These are phyloP conservation scores for Euleptes europaea DNA, from an alignment of 2,113 vertebrate species.

Conservation along the genomic window DNA sequence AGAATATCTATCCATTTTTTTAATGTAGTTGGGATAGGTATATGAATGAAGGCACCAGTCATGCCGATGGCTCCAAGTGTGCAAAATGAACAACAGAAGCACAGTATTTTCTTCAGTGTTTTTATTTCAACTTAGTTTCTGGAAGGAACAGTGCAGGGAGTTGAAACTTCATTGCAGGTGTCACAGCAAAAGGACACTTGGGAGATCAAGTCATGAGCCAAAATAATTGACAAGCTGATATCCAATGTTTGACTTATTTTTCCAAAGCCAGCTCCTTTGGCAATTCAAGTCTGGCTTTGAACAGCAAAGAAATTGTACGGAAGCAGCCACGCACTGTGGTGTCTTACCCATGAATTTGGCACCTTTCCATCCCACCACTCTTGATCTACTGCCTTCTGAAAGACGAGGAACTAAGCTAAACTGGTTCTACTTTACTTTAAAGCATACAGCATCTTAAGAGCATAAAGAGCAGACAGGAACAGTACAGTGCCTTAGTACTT, in stretches of 20 bases:
- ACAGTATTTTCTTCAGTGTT: background rate
- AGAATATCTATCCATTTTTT: background rate
- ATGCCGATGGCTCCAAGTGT: background rate
- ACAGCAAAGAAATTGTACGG: slow-evolving; percentile 15
- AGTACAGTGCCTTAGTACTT: background rate
- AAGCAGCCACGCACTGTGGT: background rate
- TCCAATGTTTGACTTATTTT: slow-evolving; percentile 1
- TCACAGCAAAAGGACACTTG: slow-evolving; percentile 1
- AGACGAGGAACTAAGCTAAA: slow-evolving; percentile 15
- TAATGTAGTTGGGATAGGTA: background rate
- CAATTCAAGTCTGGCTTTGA: slow-evolving; percentile 14
- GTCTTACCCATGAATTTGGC: background rate
- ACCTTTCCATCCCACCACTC: background rate
- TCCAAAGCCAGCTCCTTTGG: background rate
- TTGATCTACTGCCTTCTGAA: slow-evolving; percentile 28
- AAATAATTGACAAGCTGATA: background rate
- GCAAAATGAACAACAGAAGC: background rate
- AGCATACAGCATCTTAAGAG: background rate
- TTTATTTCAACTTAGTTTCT: background rate
- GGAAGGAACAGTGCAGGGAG: background rate
- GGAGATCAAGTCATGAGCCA: background rate
- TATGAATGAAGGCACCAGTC: background rate
- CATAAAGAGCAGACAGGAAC: background rate
- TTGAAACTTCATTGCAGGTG: background rate
- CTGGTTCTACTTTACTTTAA: slow-evolving; percentile 33